Conservation (phyloP, 2,113 vertebrate genomes). For the Onychostruthus taczanowskii region DNA sequence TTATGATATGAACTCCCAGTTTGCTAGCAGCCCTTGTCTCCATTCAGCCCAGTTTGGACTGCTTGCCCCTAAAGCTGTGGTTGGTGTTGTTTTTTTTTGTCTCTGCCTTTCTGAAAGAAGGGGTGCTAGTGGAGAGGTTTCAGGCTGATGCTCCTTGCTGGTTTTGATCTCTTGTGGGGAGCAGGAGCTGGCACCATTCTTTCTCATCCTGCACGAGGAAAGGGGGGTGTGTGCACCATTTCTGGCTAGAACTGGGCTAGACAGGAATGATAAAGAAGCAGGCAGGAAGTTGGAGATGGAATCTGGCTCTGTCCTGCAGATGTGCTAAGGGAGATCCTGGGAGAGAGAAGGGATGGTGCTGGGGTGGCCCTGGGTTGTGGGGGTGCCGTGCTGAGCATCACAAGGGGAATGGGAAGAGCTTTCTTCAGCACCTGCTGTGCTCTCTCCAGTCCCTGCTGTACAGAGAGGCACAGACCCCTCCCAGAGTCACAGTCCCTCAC, state of each 20-base stretch:
- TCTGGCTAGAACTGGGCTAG: neutral
- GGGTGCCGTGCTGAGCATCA: neutral
- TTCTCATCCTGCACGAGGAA: neutral
- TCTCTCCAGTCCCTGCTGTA: neutral
- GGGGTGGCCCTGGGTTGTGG: neutral
- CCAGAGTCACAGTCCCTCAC: neutral
- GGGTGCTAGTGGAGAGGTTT: neutral
- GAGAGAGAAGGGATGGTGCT: neutral
- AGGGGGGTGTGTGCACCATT: neutral
- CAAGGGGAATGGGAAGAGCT: neutral
- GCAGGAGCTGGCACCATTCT: rapidly evolving
- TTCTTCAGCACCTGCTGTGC: rapidly evolving
- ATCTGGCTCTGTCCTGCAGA: neutral
- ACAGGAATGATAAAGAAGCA: neutral
- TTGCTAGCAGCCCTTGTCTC: neutral
- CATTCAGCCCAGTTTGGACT: neutral
- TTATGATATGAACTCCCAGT: neutral
- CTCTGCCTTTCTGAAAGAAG: neutral
- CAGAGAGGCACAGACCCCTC: rapidly evolving
- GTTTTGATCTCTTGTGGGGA: neutral
- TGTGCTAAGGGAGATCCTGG: neutral
- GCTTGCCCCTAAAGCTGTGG: neutral
- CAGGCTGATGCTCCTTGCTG: neutral
- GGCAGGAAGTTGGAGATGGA: neutral
- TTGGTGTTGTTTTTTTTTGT: neutral